Evolutionary conservation across 1,140 invertebrate genomes (phyloP).

Genomic region (Camponotus pennsylvanicus): DNA sequence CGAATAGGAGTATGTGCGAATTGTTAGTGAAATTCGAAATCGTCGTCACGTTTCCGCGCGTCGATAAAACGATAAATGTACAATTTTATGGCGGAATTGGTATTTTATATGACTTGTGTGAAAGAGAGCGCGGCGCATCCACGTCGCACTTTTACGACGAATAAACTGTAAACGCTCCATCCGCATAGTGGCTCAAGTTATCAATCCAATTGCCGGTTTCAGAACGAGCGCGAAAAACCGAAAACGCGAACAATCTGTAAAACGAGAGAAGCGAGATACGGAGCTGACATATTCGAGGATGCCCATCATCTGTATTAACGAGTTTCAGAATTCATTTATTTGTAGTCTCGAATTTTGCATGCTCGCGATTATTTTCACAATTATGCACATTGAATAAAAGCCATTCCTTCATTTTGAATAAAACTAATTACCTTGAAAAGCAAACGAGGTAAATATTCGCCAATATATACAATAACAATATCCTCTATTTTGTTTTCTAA

Average conservation of each 20-base stretch:
- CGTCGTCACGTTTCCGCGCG: constrained; percentile 36
- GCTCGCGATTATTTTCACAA: constrained; percentile 19
- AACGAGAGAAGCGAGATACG: constrained; percentile 17
- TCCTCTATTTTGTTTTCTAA: background rate
- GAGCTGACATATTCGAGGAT: constrained; percentile 17
- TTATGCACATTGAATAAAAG: background rate
- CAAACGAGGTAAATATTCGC: background rate
- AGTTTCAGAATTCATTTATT: constrained; percentile 26
- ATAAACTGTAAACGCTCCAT: constrained; percentile 59
- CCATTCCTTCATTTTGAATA: background rate
- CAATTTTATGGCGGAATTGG: constrained; percentile 58
- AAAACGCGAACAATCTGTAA: constrained; percentile 39
- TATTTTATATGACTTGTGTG: constrained; percentile 54
- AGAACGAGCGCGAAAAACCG: constrained; percentile 43
- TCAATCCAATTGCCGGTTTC: constrained; percentile 54
- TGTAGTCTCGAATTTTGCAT: background rate
- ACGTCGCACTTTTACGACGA: constrained; percentile 53
- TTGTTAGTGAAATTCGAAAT: constrained; percentile 49
- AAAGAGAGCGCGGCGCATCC: background rate
- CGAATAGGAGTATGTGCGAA: background rate
- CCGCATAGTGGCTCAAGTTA: constrained; percentile 51
- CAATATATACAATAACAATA: background rate
- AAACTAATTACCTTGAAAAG: background rate
- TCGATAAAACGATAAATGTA: constrained; percentile 56
- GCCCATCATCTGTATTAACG: no score